Conservation (phyloP, 2,797 vertebrate genomes). For the Chelonia mydas region DNA sequence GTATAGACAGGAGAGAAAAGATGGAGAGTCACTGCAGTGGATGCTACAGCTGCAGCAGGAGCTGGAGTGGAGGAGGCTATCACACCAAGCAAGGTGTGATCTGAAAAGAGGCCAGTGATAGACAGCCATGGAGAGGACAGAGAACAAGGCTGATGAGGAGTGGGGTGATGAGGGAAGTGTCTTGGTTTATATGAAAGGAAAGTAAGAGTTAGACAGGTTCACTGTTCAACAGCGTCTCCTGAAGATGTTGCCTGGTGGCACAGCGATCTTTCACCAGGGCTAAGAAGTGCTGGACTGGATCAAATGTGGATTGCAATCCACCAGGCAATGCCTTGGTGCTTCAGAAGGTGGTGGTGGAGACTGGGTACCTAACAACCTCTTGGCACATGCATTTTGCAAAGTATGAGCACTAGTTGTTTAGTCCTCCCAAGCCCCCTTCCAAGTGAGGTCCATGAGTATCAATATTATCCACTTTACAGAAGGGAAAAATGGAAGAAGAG, state of each 20-base stretch:
- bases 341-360: neutral
- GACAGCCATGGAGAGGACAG: neutral
- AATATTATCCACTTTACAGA: neutral
- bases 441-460: neutral
- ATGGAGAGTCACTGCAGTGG: neutral
- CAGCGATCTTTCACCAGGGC: neutral
- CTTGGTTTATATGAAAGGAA: fast-evolving
- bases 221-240: neutral
- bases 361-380: neutral
- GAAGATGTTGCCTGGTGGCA: neutral
- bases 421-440: neutral
- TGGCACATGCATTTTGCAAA: neutral
- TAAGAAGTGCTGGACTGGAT: neutral
- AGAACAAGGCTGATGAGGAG: fast-evolving
- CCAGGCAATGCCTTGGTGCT: neutral
- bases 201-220: neutral
- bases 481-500: neutral
- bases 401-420: neutral
- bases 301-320: fast-evolving
- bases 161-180: neutral
- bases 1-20: neutral
- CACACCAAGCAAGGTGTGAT: neutral
- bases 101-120: neutral
- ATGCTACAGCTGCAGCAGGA: neutral
- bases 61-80: neutral